Evolutionary conservation across 2,888 invertebrate genomes (phyloP), one percentile per base, ranked within the genome.

Genomic region (Coecobrya sp.): DNA sequence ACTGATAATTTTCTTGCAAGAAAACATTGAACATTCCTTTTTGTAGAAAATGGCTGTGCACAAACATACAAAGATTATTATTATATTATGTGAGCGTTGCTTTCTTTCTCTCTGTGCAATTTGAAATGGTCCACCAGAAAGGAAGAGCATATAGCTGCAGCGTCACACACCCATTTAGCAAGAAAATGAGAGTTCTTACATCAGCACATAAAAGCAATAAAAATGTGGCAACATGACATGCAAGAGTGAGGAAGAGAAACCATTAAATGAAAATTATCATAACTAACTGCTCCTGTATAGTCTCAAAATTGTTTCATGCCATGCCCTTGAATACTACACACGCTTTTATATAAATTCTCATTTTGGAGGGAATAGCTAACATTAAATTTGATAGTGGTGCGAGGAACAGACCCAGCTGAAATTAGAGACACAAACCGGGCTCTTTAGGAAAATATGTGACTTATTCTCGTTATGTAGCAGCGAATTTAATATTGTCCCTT

Each of bases 201-300:
- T 91, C 86, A 91, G 90, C 90, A 86, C 90, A 91, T 91, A 91
- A 91, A 91, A 91, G 90, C 86, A 91, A 91, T 91, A 91, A 91
- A 91, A 91, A 86, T 91, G 90, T 91, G 90, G 86, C 85, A 91
- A 86, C 86, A 91, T 91, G 90, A 86, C 90, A 91, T 91, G 90
- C 55, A 76, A 91, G 59, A 91, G 90, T 91, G 86, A 79, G 62
- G 85, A 91, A 86, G 86, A 91, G 90, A 91, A 91, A 86, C 91
- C 91, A 91, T 91, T 91, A 91, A 91, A 86, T 82, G 82, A 73
- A 91, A 91, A 91, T 91, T 91, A 91, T 91, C 91, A 87, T 91
- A 87, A 86, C 86, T 91, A 91, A 86, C 91, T 86, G 73, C 73
- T 85, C 19, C 49, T 25, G 13, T 27, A 62, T 59, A 89, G 89